phyloP scores from a whole-genome alignment of 2,113 vertebrate genomes.

The Anas platyrhynchos region DNA sequence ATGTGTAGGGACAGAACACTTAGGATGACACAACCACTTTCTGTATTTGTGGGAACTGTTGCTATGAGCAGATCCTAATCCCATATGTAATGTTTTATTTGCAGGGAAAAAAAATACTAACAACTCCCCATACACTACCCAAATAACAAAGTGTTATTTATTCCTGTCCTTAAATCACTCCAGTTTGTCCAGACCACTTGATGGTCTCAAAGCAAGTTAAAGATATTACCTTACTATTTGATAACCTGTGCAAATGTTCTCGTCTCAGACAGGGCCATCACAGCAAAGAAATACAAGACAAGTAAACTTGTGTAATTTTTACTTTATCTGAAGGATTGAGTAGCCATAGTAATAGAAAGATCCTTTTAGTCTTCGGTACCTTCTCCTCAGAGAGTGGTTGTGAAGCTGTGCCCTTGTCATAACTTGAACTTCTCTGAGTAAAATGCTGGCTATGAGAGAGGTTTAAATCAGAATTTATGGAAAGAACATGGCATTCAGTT shows the following conservation, averaged over 20 bases:
- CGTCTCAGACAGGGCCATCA: background rate
- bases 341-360: background rate
- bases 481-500: background rate
- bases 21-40: conserved; percentile 68
- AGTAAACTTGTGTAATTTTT: background rate
- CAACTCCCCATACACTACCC: background rate
- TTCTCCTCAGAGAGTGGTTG: background rate
- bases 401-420: background rate
- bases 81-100: conserved; percentile 54
- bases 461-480: background rate
- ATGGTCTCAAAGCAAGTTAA: background rate
- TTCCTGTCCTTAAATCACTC: background rate
- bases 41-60: conserved; percentile 72
- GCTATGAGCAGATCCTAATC: conserved; percentile 59
- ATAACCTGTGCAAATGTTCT: background rate
- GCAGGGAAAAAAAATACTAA: conserved; percentile 16
- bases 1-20: conserved; percentile 39
- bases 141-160: background rate
- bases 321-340: background rate
- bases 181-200: background rate
- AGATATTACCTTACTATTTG: background rate
- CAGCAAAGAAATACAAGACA: background rate
- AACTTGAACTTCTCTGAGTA: background rate
- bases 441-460: background rate
- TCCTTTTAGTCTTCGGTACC: background rate